Percentiles rank a stretch among this genome's conserved stretches.
phyloP scores from a whole-genome alignment of 2,797 vertebrate species.

The Rachycentron canadum region DNA sequence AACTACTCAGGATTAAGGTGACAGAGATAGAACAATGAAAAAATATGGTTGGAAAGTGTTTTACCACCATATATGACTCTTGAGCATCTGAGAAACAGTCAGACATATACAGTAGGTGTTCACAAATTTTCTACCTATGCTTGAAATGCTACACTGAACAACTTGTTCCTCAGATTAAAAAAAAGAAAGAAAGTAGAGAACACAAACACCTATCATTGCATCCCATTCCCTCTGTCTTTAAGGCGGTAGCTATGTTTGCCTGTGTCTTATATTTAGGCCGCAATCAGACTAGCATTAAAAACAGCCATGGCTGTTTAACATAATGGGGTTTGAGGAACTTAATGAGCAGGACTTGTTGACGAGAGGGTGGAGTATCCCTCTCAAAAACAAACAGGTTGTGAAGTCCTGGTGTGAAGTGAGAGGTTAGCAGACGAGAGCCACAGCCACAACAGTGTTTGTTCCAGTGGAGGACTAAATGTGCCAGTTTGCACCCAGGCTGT shows the following conservation, averaged over 20 bases:
- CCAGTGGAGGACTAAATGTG: constrained; percentile 1
- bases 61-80: too few relatives aligned
- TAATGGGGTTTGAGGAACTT: constrained; percentile 38
- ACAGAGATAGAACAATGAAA: too few relatives aligned
- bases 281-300: constrained; percentile 48
- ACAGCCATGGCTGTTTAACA: constrained; percentile 23
- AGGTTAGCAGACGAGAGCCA: constrained; percentile 16
- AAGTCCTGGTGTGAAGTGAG: constrained; percentile 38
- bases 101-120: background rate
- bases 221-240: constrained; percentile 5
- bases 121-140: background rate
- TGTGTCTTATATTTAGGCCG: constrained; percentile 40
- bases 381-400: constrained; percentile 53
- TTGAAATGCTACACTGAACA: background rate
- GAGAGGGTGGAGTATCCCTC: constrained; percentile 38
- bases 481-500: background rate
- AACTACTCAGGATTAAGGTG: too few relatives aligned
- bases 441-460: constrained; percentile 14
- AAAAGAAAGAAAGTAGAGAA: background rate
- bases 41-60: too few relatives aligned
- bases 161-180: background rate
- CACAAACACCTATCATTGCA: background rate
- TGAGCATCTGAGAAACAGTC: too few relatives aligned
- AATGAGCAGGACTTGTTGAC: constrained; percentile 49
- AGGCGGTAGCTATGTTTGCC: constrained; percentile 32